Percentiles rank a stretch among this genome's conserved stretches.
Evolutionary conservation across 23 tunicate species (phyloP).

Genomic region (Ciona savignyi): DNA sequence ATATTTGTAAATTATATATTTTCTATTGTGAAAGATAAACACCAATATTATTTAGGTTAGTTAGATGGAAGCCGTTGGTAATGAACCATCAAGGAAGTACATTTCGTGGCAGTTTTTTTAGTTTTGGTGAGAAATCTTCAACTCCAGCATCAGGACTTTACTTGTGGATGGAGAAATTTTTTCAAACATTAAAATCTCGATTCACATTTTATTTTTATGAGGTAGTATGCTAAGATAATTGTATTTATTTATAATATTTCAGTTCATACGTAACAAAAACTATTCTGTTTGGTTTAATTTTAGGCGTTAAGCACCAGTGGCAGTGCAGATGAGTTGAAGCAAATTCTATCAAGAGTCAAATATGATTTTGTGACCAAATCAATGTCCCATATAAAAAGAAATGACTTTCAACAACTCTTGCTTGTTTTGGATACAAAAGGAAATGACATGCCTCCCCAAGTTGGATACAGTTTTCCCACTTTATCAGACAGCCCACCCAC

Average conservation of each 20-base stretch:
- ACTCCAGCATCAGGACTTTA: conserved; percentile 45
- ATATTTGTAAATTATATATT: too few species aligned
- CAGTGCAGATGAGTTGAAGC: conserved; percentile 40
- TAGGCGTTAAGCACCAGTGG: conserved; percentile 18
- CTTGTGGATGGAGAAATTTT: conserved; percentile 68
- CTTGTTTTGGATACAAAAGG: conserved; percentile 20
- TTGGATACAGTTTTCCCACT: too few species aligned
- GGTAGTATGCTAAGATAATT: too few species aligned
- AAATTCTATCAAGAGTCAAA: conserved; percentile 20
- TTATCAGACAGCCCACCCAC: too few species aligned
- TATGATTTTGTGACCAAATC: conserved; percentile 54
- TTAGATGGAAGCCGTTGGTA: conserved; percentile 61
- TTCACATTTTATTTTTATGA: conserved; percentile 73
- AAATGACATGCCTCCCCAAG: too few species aligned
- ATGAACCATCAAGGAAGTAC: conserved; percentile 52
- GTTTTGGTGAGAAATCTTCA: conserved; percentile 56
- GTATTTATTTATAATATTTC: too few species aligned
- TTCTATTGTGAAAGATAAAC: too few species aligned
- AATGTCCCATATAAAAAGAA: conserved; percentile 20
- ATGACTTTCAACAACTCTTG: conserved; percentile 24
- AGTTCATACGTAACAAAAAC: too few species aligned
- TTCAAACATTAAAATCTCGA: conserved; percentile 43
- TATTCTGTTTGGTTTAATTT: too few species aligned
- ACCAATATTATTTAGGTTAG: conserved; percentile 22
- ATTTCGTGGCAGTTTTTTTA: conserved; percentile 64